Conservation (phyloP, 2,888 invertebrate species). For the Ecliptopera silaceata region DNA sequence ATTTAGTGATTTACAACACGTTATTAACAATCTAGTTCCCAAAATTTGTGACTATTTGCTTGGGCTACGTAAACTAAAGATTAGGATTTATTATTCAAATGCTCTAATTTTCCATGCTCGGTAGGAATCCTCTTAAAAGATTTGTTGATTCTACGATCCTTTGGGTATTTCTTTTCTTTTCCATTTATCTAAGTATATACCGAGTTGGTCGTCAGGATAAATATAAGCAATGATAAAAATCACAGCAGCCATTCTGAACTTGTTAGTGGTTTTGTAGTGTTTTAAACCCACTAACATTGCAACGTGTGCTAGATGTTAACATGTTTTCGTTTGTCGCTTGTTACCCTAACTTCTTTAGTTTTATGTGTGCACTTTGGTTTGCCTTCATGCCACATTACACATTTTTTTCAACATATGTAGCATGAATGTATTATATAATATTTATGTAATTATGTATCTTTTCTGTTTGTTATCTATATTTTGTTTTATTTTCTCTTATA, state of each 20-base stretch:
- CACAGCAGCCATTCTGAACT: constrained; percentile 16
- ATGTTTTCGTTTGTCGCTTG: constrained; percentile 66
- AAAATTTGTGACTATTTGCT: too few relatives aligned
- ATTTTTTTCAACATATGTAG: constrained; percentile 34
- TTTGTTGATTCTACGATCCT: too few relatives aligned
- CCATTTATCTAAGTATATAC: too few relatives aligned
- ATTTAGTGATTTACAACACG: too few relatives aligned
- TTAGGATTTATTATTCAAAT: too few relatives aligned
- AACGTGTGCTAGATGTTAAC: constrained; percentile 52
- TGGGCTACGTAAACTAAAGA: too few relatives aligned
- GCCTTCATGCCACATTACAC: constrained; percentile 47
- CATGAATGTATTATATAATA: constrained; percentile 34
- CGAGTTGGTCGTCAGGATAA: too few relatives aligned
- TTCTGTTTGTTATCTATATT: constrained; percentile 51
- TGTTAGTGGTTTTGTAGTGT: constrained; percentile 4
- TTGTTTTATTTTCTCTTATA: constrained; percentile 73
- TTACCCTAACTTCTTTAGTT: constrained; percentile 39
- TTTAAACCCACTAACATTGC: constrained; percentile 22
- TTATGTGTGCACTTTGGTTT: constrained; percentile 54
- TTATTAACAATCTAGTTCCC: too few relatives aligned
- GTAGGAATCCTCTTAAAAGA: too few relatives aligned
- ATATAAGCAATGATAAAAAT: background rate
- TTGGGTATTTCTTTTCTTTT: too few relatives aligned
- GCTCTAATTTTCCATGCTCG: too few relatives aligned
- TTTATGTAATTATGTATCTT: constrained; percentile 33